These are phyloP conservation scores for Macrostomum lignano DNA, from an alignment of 1,140 invertebrate genomes.

Conservation along the genomic window DNA sequence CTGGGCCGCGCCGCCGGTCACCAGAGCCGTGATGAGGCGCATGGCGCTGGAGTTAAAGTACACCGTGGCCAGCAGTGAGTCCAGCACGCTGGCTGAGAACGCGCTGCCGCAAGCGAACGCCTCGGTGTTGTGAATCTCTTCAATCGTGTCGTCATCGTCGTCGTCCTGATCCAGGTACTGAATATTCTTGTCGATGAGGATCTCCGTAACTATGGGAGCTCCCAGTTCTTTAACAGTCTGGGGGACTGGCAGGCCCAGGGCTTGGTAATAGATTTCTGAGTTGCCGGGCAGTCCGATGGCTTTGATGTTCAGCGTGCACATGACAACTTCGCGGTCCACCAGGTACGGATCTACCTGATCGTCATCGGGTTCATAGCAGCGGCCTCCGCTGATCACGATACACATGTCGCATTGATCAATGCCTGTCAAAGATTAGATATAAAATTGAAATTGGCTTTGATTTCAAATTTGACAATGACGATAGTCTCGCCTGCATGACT, in stretches of 20 bases:
- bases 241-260: too few relatives aligned
- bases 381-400: too few relatives aligned
- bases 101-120: constrained; percentile 93
- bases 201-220: background rate
- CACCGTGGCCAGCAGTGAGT: constrained; percentile 92
- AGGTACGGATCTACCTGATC: too few relatives aligned
- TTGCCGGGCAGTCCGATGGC: too few relatives aligned
- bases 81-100: constrained; percentile 85
- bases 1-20: too few relatives aligned
- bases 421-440: too few relatives aligned
- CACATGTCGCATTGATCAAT: too few relatives aligned
- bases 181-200: constrained; percentile 38
- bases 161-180: constrained; percentile 93
- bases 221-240: too few relatives aligned
- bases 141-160: constrained; percentile 87
- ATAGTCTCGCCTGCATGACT: constrained; percentile 86
- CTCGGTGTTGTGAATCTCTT: constrained; percentile 85
- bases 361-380: too few relatives aligned
- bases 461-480: constrained; percentile 91
- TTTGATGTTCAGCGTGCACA: too few relatives aligned
- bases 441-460: constrained; percentile 98
- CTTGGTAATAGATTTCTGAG: too few relatives aligned
- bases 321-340: too few relatives aligned
- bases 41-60: constrained; percentile 14
- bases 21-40: background rate